phyloP scores from a whole-genome alignment of 2,113 vertebrate genomes.

The Lepus americanus region DNA sequence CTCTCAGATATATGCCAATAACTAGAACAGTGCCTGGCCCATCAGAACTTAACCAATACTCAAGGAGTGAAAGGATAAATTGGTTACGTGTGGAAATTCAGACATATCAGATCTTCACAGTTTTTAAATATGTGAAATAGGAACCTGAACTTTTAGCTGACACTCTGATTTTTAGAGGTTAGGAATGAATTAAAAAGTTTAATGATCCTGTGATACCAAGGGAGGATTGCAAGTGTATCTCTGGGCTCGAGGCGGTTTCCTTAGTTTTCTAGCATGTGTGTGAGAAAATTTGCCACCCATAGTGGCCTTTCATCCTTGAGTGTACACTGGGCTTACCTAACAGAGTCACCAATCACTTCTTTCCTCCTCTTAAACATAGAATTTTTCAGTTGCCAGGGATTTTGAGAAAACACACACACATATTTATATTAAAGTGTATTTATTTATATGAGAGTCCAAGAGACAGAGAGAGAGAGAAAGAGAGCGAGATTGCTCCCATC shows the following conservation, averaged over 20 bases:
- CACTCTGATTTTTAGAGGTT: constrained; percentile 2
- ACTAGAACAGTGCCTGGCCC: background rate
- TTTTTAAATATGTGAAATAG: background rate
- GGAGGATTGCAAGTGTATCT: background rate
- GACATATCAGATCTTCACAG: background rate
- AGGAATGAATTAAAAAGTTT: constrained; percentile 19
- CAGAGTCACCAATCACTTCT: background rate
- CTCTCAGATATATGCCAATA: background rate
- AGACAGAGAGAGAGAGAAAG: too few relatives aligned
- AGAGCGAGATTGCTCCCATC: too few relatives aligned
- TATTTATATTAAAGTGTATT: too few relatives aligned
- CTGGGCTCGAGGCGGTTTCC: background rate
- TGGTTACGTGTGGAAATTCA: background rate
- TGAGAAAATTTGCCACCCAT: background rate
- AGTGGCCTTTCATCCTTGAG: background rate
- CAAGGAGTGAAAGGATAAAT: background rate
- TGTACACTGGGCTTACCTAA: background rate
- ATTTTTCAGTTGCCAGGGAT: background rate
- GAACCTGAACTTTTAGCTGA: background rate
- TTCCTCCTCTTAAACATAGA: background rate
- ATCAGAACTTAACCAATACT: background rate
- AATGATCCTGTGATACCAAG: background rate
- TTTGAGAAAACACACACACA: background rate
- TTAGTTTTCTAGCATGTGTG: background rate
- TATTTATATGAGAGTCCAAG: too few relatives aligned